These are phyloP conservation scores for Epizoanthus stellaris DNA, from an alignment of 92 coral and sea anemone genomes.

Conservation along the genomic window DNA sequence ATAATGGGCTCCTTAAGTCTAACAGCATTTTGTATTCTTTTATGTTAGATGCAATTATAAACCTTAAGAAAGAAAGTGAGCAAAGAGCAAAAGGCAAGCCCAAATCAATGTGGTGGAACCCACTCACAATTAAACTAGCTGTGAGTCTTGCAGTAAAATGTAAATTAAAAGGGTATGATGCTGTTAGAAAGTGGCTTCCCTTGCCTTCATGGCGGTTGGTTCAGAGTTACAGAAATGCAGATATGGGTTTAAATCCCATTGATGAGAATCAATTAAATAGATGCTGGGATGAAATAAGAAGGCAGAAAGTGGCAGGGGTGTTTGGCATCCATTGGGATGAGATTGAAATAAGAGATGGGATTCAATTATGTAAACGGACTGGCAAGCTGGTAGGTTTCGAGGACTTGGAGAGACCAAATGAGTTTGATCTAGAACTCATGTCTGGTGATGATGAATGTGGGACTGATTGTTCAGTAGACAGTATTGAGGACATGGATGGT, in stretches of 20 bases:
- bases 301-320: slow-evolving; percentile 3
- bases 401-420: too few relatives aligned
- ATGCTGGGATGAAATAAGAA: slow-evolving; percentile 18
- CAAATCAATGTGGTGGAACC: too few relatives aligned
- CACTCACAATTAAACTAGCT: slow-evolving; percentile 15
- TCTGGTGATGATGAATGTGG: too few relatives aligned
- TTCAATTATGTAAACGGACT: too few relatives aligned
- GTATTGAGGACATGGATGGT: too few relatives aligned
- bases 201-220: slow-evolving; percentile 58
- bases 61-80: neutral
- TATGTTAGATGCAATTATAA: slow-evolving; percentile 27
- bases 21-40: slow-evolving; percentile 9
- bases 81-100: too few relatives aligned
- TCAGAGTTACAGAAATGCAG: slow-evolving; percentile 39
- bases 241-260: slow-evolving; percentile 12
- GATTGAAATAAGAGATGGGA: slow-evolving; percentile 45
- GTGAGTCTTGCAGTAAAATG: slow-evolving; percentile 53
- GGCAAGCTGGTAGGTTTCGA: too few relatives aligned
- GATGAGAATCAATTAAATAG: slow-evolving; percentile 15
- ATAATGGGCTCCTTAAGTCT: neutral
- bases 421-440: too few relatives aligned
- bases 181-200: slow-evolving; percentile 51
- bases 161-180: slow-evolving; percentile 50
- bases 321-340: slow-evolving; percentile 59
- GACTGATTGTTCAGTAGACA: too few relatives aligned